Conservation (phyloP, 2,888 invertebrate genomes). For the Megalurothrips usitatus region DNA sequence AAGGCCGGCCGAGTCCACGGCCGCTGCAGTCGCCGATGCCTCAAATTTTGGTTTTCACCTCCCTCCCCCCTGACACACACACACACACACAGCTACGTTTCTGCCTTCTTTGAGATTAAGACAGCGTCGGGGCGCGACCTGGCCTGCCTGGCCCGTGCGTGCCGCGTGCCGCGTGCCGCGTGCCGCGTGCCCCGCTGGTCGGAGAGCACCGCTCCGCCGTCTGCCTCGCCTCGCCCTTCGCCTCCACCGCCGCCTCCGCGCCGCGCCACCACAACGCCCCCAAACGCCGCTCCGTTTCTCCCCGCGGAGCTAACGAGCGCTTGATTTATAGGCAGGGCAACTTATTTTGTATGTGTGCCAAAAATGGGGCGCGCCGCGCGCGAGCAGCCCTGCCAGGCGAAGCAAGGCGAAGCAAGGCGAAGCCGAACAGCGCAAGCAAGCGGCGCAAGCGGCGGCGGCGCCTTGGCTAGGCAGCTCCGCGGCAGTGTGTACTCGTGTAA, state of each 20-base stretch:
- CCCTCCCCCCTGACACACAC: too few species aligned
- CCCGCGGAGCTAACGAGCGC: constrained; percentile 1
- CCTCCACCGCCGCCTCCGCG: not conserved
- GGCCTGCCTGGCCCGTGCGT: too few species aligned
- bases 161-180: too few species aligned
- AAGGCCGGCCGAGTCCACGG: too few species aligned
- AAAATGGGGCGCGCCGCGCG: not conserved
- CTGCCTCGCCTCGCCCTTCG: not conserved
- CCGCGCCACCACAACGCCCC: not conserved
- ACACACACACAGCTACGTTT: too few species aligned
- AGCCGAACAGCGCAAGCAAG: not conserved
- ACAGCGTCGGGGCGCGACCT: too few species aligned
- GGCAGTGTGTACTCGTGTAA: too few species aligned
- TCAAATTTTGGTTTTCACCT: too few species aligned
- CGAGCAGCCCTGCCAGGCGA: not conserved
- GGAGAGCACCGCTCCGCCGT: not conserved
- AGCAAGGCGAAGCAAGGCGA: too few species aligned
- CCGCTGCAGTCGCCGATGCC: too few species aligned
- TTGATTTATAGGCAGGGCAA: constrained; percentile 9
- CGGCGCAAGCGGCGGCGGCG: not conserved
- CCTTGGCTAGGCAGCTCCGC: not conserved
- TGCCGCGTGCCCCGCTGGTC: too few species aligned
- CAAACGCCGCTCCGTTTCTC: not conserved
- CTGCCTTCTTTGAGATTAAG: too few species aligned
- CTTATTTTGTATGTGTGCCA: constrained; percentile 25